Evolutionary conservation across 1,140 invertebrate genomes (phyloP).

Genomic region (Anthonomus grandis): DNA sequence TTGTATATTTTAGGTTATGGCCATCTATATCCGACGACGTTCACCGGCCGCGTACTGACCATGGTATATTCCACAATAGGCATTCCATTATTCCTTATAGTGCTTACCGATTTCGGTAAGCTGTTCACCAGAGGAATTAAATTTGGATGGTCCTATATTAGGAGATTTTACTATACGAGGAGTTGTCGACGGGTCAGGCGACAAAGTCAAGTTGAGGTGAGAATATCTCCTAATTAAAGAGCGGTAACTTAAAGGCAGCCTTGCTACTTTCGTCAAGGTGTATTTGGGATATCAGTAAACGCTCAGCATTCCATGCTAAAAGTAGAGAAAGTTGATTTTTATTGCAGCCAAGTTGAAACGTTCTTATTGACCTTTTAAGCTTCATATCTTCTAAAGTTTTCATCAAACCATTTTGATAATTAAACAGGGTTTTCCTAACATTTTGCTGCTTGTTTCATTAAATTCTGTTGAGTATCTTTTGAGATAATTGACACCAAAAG

Average conservation of each 20-base stretch:
- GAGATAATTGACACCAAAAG: too few relatives aligned
- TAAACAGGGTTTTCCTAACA: too few relatives aligned
- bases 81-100: conserved; percentile 88
- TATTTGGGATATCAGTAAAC: too few relatives aligned
- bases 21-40: conserved; percentile 85
- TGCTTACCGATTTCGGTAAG: conserved; percentile 89
- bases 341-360: too few relatives aligned
- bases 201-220: conserved; percentile 70
- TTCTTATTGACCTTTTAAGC: too few relatives aligned
- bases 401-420: too few relatives aligned
- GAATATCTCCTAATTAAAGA: neutral
- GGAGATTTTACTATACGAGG: conserved; percentile 80
- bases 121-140: conserved; percentile 88
- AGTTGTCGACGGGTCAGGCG: conserved; percentile 72
- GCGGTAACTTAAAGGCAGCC: neutral
- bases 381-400: too few relatives aligned
- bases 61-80: conserved; percentile 93
- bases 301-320: too few relatives aligned
- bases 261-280: too few relatives aligned
- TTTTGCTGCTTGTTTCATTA: too few relatives aligned
- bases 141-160: conserved; percentile 84
- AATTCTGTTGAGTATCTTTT: too few relatives aligned
- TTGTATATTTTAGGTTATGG: conserved; percentile 86
- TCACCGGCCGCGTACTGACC: conserved; percentile 76
- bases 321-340: too few relatives aligned